Evolutionary conservation across 2,113 vertebrate genomes (phyloP).

Genomic region (Mastomys natalensis): DNA sequence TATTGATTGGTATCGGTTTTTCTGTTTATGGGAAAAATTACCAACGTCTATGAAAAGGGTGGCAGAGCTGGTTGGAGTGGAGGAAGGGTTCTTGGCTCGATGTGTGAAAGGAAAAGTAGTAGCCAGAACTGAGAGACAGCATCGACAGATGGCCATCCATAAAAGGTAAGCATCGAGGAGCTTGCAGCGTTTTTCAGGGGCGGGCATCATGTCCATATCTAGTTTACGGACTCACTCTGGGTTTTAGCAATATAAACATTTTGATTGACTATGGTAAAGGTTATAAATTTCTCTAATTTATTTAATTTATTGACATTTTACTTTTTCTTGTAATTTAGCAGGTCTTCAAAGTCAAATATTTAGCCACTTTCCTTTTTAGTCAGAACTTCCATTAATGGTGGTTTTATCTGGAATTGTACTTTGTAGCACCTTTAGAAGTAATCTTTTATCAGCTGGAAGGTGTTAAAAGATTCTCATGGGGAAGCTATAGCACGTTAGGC

Average conservation of each 20-base stretch:
- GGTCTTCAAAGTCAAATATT: neutral
- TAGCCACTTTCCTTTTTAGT: conserved; percentile 23
- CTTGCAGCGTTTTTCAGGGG: neutral
- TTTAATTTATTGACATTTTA: conserved; percentile 44
- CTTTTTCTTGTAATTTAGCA: conserved; percentile 36
- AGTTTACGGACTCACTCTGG: neutral
- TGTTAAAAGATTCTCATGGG: conserved; percentile 8
- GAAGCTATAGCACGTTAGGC: neutral
- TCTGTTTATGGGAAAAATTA: conserved; percentile 97
- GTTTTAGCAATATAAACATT: conserved; percentile 32
- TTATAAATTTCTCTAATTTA: conserved; percentile 39
- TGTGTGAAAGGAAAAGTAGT: conserved; percentile 94
- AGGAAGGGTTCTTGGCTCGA: conserved; percentile 96
- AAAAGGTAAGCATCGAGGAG: conserved; percentile 89
- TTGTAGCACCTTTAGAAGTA: conserved; percentile 28
- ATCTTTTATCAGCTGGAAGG: neutral
- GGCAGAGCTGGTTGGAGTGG: conserved; percentile 96
- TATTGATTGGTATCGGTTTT: conserved; percentile 99
- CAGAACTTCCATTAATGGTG: neutral
- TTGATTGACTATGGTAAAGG: neutral
- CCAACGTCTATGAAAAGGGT: conserved; percentile 96
- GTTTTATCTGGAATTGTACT: neutral
- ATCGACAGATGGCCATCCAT: conserved; percentile 96
- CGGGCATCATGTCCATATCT: neutral
- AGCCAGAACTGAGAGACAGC: conserved; percentile 95